Base-by-base conservation (phyloP, 1,140 invertebrate species). In the Musca vetustissima region DNA sequence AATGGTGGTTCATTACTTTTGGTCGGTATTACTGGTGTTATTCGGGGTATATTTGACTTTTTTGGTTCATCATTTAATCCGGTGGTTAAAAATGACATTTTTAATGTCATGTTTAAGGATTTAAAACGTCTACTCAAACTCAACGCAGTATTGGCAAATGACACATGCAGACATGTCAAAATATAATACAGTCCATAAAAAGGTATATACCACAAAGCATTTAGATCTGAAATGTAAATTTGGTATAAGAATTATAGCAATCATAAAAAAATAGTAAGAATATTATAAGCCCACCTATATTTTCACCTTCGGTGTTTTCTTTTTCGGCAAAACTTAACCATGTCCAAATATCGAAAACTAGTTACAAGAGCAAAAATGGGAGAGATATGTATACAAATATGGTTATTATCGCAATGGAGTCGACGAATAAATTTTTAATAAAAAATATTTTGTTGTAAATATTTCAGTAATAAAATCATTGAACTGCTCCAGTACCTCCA, bases 201-300 rank as follows among this genome's bases (percentile, higher is more conserved):
- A 32, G 78, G 78, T 49, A 80, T 77, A 53, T 80, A 80, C 76
- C 76, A 80, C 14, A 77, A 75, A 0, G 80, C 71, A 67, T 79
- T 80, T 15, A 76, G 70, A 50, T 79, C 77, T 79, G 47, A 1
- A 43, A 52, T 1, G 13, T 21, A 28, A 28, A 28, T 8, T 28
- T 28, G 28, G 3, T 28, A 28, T 52, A 21, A 21, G 25, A 28
- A 53, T 2, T 15, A 21, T 52, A 19, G 4, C 4, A 52, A 13
- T 19, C 21, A 17, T 4, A 52, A 22, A 15, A 1, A 0, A 11
- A 25, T 59, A 15, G 75, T 74, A 75, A 24, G 74, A 50, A 49
- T 14, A 49, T n/a, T n/a, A n/a, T n/a, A n/a, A n/a, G n/a, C 17
- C 7, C 21, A 52, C 49, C 49, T 0, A 17, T 73, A 53, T 79